Base-by-base conservation (phyloP, 2,113 vertebrate species). In the Orcinus orca region DNA sequence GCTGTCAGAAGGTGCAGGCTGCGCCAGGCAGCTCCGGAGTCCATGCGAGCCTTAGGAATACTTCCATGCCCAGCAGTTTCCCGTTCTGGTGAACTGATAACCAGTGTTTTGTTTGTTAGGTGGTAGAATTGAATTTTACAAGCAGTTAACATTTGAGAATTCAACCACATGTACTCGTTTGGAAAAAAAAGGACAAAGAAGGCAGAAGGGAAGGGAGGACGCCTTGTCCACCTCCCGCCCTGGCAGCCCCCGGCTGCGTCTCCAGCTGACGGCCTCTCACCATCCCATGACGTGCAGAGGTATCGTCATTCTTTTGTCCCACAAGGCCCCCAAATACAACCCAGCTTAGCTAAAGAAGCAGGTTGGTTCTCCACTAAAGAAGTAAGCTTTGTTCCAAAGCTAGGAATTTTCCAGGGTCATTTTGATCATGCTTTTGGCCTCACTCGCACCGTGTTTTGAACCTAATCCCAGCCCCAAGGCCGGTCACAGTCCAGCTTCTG, bases 281-380 rank as follows among this genome's bases (percentile, higher is more conserved):
- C 47, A 2, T 11, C 26, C 33, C 1, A 0, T 12, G 4, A 63
- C 15, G 3, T 0, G 18, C 41, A 23, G n/a, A 31, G 33, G 15
- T 0, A 0, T 10, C 26, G 0, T 23, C 6, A 0, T 33, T 44
- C 12, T 77, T 18, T 11, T 41, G 73, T 26, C 63, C 31, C 20
- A 8, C 5, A 2, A 41, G 91, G 44, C 60, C 73, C n/a, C 68
- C 14, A 9, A 3, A 7, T 29, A 1, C 18, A 25, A 29, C 20
- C 9, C 53, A 14, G 50, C 33, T 50, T 38, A 41, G 9, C 63
- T 25, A 8, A 13, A 12, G 47, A 31, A 38, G 44, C 29, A 8
- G 8, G 21, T 17, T 21, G 26, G 31, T 18, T 36, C 65, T 60
- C 47, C 23, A 1, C 31, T 33, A 8, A 44, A 18, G 55, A 65